Percentiles rank a stretch among this genome's conserved stretches.
Conservation (phyloP, 2,113 vertebrate species). For the Nothocercus julius region DNA sequence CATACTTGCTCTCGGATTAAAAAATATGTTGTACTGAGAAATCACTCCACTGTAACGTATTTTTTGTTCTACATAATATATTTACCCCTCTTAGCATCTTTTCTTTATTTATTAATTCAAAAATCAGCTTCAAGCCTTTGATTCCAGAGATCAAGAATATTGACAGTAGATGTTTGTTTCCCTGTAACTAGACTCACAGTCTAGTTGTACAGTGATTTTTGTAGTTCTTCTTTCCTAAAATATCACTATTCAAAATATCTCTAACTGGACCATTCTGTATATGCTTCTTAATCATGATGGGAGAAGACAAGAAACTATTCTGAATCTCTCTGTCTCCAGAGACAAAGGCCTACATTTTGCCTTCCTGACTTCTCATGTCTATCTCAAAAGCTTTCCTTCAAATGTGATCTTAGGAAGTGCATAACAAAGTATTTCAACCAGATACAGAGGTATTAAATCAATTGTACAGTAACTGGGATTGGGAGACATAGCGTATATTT, state of each 20-base stretch:
- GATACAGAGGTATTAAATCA: background rate
- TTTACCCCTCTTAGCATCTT: background rate
- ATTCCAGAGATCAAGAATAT: background rate
- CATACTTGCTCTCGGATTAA: background rate
- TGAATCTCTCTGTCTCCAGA: background rate
- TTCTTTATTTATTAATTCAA: background rate
- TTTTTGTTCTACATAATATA: background rate
- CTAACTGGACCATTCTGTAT: background rate
- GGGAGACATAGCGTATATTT: background rate
- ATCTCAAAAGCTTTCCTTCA: background rate
- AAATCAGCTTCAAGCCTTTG: background rate
- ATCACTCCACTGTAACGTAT: background rate
- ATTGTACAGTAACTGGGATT: background rate
- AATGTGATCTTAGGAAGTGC: background rate
- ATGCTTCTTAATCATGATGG: background rate
- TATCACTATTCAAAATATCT: background rate
- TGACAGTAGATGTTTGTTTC: background rate
- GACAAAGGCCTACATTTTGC: background rate
- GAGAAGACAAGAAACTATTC: background rate
- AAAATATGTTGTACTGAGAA: background rate
- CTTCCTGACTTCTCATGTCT: background rate
- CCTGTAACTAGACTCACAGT: background rate
- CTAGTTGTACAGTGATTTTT: background rate
- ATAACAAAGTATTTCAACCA: background rate
- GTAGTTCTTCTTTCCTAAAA: background rate